Conservation (phyloP, 2,888 invertebrate species). For the Incurvaria masculella region DNA sequence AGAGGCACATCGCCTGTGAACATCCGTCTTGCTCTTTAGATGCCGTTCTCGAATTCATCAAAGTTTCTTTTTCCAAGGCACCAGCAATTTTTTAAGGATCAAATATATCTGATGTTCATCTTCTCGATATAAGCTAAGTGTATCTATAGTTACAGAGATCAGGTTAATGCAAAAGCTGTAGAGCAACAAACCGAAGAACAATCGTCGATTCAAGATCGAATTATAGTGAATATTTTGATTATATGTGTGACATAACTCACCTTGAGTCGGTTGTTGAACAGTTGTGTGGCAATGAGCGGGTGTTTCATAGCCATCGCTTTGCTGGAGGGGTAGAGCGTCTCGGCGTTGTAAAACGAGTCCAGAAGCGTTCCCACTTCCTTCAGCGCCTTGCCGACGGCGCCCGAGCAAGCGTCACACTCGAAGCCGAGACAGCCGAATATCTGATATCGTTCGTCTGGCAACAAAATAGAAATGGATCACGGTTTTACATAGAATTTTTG, state of each 20-base stretch:
- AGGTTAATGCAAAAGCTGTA: too few relatives aligned
- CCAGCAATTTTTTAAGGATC: too few relatives aligned
- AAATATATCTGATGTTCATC: too few relatives aligned
- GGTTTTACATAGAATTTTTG: too few relatives aligned
- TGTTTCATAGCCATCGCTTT: slow-evolving; percentile 74
- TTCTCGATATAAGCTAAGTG: too few relatives aligned
- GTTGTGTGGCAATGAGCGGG: slow-evolving; percentile 62
- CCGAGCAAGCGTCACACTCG: slow-evolving; percentile 67
- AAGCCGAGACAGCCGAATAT: slow-evolving; percentile 66
- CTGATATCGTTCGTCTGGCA: not conserved
- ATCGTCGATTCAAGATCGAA: too few relatives aligned
- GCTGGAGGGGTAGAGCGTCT: slow-evolving; percentile 80
- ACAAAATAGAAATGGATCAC: too few relatives aligned
- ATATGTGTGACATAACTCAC: too few relatives aligned
- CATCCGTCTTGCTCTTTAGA: not conserved
- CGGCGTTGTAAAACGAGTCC: slow-evolving; percentile 69
- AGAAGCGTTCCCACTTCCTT: slow-evolving; percentile 70
- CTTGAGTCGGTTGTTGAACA: slow-evolving; percentile 66
- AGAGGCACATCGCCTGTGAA: slow-evolving; percentile 76
- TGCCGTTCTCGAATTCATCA: not conserved
- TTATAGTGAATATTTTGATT: too few relatives aligned
- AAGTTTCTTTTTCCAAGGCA: too few relatives aligned
- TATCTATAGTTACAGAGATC: too few relatives aligned
- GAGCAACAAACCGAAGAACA: too few relatives aligned
- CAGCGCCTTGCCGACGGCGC: slow-evolving; percentile 70